phyloP scores from a whole-genome alignment of 2,888 invertebrate genomes.

The Calameuta idolon region DNA sequence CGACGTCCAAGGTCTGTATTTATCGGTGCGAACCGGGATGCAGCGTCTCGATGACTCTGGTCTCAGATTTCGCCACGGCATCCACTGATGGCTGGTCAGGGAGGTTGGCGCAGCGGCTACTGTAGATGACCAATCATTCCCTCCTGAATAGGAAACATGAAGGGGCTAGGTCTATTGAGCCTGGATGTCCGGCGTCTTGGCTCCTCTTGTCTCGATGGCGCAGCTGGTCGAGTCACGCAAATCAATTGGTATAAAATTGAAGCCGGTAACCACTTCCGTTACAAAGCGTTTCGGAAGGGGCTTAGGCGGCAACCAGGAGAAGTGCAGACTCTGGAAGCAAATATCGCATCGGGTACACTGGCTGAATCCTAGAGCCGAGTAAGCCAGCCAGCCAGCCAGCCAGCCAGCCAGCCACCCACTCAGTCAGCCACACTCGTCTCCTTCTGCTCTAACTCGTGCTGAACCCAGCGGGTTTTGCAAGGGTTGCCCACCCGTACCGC shows the following conservation, averaged over 20 bases:
- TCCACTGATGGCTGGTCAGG: neutral
- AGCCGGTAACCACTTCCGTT: neutral
- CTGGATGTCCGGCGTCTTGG: neutral
- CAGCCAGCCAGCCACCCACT: neutral
- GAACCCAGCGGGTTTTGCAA: neutral
- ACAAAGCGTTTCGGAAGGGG: neutral
- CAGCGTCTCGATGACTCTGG: neutral
- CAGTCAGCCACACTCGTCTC: neutral
- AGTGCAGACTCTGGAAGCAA: neutral
- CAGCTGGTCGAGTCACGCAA: neutral
- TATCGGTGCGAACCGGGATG: conserved; percentile 35
- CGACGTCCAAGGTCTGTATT: conserved; percentile 48
- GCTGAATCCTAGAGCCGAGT: neutral
- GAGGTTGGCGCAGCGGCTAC: neutral
- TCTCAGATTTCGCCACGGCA: neutral
- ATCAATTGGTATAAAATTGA: neutral
- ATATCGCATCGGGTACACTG: neutral
- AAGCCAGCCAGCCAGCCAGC: neutral
- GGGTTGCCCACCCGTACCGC: neutral
- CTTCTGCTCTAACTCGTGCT: neutral
- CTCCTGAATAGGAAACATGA: neutral
- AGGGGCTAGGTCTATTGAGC: neutral
- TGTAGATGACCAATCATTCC: neutral
- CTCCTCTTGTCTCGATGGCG: neutral
- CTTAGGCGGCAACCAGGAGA: neutral